A percentile compares a stretch with the other conserved stretches of the same genome.
Evolutionary conservation across 2,113 vertebrate species (phyloP).

Genomic region (Nothocercus nigrocapillus): DNA sequence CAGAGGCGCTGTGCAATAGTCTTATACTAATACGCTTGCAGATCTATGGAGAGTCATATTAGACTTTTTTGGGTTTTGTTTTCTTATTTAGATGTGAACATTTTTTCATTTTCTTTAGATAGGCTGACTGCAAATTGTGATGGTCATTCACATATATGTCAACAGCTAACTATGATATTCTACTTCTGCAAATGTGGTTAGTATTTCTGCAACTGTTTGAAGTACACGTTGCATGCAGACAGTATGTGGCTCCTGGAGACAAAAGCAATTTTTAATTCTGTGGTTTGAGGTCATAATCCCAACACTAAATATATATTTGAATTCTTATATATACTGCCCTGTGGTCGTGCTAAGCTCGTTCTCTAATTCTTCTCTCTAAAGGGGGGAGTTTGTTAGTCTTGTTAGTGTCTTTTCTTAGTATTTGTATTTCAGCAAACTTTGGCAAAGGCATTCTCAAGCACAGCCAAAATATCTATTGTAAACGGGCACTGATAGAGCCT

Average conservation of each 20-base stretch:
- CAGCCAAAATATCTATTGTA: not conserved
- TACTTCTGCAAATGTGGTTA: not conserved
- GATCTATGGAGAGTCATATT: not conserved
- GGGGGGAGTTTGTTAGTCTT: not conserved
- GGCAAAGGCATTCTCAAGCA: not conserved
- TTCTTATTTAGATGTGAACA: not conserved
- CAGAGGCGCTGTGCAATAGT: not conserved
- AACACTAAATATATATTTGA: not conserved
- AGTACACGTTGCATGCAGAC: not conserved
- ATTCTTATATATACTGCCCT: not conserved
- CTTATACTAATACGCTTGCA: not conserved
- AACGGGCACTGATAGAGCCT: not conserved
- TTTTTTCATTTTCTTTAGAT: not conserved
- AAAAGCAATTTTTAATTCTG: not conserved
- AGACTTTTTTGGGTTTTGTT: not conserved
- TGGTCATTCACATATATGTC: accelerated
- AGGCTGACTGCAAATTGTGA: not conserved
- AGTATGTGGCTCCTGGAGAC: not conserved
- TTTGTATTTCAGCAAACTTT: not conserved
- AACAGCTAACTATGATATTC: not conserved
- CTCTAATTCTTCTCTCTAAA: not conserved
- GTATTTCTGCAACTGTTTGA: not conserved
- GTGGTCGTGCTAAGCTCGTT: not conserved
- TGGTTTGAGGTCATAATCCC: not conserved
- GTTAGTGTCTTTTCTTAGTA: not conserved